A percentile compares a stretch with the other conserved stretches of the same genome.
These are phyloP conservation scores for Coturnix japonica DNA, from an alignment of 2,113 vertebrate genomes.

Conservation along the genomic window DNA sequence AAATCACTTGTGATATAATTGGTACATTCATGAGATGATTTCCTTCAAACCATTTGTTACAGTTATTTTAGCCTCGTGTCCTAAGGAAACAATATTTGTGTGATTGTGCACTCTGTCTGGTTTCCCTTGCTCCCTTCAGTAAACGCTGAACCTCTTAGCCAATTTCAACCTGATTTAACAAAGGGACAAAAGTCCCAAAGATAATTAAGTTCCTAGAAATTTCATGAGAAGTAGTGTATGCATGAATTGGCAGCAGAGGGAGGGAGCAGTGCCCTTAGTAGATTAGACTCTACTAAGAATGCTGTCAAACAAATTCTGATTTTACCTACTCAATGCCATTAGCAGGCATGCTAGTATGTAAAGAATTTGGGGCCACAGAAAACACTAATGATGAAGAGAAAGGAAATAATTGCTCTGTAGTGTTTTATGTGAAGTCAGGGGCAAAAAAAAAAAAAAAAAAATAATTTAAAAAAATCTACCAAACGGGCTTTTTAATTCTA, in stretches of 20 bases:
- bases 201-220: neutral
- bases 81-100: neutral
- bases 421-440: rapidly evolving
- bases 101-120: neutral
- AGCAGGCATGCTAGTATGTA: neutral
- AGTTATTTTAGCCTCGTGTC: neutral
- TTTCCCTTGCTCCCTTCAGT: neutral
- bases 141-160: neutral
- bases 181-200: neutral
- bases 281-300: neutral
- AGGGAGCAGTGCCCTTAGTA: neutral
- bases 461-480: neutral
- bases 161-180: neutral
- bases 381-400: neutral
- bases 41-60: neutral
- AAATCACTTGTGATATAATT: conserved; percentile 40
- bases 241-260: neutral
- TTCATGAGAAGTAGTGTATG: neutral
- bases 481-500: neutral
- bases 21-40: neutral
- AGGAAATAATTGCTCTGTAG: neutral
- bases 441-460: neutral
- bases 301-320: neutral
- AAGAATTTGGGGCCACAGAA: rapidly evolving
- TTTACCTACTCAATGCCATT: neutral